Percentiles rank a stretch among this genome's conserved stretches.
These are phyloP conservation scores for Tetraneura akinire DNA, from an alignment of 1,140 invertebrate species.

Conservation along the genomic window DNA sequence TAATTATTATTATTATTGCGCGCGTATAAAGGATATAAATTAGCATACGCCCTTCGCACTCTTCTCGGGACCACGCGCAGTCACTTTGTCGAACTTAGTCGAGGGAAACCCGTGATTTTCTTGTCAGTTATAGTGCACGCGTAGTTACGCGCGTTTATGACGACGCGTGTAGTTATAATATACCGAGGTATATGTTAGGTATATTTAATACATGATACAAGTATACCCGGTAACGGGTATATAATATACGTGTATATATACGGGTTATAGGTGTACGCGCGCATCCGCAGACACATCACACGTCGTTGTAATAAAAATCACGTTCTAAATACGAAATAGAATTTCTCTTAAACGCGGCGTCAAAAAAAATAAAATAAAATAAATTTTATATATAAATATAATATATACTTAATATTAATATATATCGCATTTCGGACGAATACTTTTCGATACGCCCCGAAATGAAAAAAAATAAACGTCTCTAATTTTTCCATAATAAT, in stretches of 20 bases:
- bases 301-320: constrained; percentile 12
- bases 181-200: too few species aligned
- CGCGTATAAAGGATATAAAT: too few species aligned
- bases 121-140: constrained; percentile 9
- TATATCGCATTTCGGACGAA: constrained; percentile 1
- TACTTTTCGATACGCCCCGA: constrained; percentile 17
- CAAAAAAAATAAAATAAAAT: too few species aligned
- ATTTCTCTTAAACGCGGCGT: neutral
- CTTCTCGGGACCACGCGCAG: neutral
- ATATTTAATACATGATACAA: too few species aligned
- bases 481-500: too few species aligned
- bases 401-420: neutral
- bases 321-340: neutral
- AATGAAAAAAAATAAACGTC: too few species aligned
- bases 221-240: too few species aligned
- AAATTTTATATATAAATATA: too few species aligned
- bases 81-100: neutral
- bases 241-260: neutral
- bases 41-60: constrained; percentile 48
- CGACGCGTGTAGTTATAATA: neutral
- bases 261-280: neutral
- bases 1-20: too few species aligned
- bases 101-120: constrained; percentile 41
- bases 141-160: too few species aligned
- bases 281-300: neutral